phyloP scores from a whole-genome alignment of 2,113 vertebrate genomes.

The Tragelaphus scriptus region DNA sequence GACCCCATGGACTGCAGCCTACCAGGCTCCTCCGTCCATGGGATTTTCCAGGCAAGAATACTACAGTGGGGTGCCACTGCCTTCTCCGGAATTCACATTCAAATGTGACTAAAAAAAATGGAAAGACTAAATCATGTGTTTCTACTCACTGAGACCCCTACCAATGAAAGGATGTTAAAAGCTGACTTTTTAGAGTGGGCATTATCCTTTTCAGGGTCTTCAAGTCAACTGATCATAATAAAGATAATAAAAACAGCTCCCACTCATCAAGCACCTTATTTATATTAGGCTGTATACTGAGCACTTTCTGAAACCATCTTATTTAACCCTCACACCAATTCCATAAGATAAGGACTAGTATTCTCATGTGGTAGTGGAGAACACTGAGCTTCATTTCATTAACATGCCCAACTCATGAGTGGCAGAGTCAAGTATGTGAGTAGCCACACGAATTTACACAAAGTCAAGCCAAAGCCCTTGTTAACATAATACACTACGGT shows the following conservation, averaged over 20 bases:
- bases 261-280: neutral
- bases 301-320: neutral
- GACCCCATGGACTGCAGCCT: too few species aligned
- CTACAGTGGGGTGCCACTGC: too few species aligned
- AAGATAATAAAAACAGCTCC: neutral
- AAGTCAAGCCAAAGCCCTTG: neutral
- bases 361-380: neutral
- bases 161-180: neutral
- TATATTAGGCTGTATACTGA: neutral
- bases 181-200: neutral
- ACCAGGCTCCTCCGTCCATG: too few species aligned
- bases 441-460: neutral
- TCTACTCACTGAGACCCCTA: neutral
- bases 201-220: neutral
- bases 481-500: neutral
- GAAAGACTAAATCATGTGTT: neutral
- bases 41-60: too few species aligned
- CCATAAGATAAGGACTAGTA: neutral
- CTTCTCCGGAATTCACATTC: neutral
- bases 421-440: neutral
- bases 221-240: neutral
- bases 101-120: neutral
- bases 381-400: neutral
- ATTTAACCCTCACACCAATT: neutral
- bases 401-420: neutral